Evolutionary conservation across 2,888 invertebrate genomes (phyloP), one percentile per base, ranked within the genome.

Genomic region (Nemurella pictetii): DNA sequence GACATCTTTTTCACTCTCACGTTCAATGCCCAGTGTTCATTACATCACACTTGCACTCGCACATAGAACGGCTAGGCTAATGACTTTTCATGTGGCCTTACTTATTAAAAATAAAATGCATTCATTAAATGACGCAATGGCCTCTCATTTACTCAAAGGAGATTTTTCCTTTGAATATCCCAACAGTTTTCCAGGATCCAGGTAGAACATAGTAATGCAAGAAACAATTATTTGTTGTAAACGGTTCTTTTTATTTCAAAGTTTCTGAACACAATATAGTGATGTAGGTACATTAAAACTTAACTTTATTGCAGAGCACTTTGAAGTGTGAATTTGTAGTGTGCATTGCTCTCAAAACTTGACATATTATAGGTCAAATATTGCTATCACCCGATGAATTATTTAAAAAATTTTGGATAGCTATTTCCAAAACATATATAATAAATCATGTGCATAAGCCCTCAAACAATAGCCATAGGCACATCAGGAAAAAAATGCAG

Each of bases 11-110:
- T 55, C 78, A 85, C 89, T 89, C 89, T 87, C 89, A 88, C 88
- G 90, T 90, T 90, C 90, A 90, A 90, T 91, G 90, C 90, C 90
- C 90, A 89, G 88, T 87, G 87, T 88, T 89, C 90, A 89, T 89
- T 89, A 89, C 89, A 89, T 89, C 89, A 89, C 80, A 90, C 90
- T 55, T 12, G 55, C 55, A 55, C 55, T 55, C 55, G 9, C 55
- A 20, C 32, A 32, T 32, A 32, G 32, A 32, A 89, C 87, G 88
- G 88, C 88, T 88, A 89, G 90, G 90, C 89, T 90, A 90, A 90
- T 90, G 90, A 90, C 90, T 90, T 90, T 89, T 89, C 89, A 88
- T 81, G 15, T 72, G 75, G 85, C 83, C 80, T 32, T 77, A 85
- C 84, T 82, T 86, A 86, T 85, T 85, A 85, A 85, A 86, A 85